These are phyloP conservation scores for Cochlearius cochlearius DNA, from an alignment of 2,113 vertebrate genomes.

Conservation along the genomic window DNA sequence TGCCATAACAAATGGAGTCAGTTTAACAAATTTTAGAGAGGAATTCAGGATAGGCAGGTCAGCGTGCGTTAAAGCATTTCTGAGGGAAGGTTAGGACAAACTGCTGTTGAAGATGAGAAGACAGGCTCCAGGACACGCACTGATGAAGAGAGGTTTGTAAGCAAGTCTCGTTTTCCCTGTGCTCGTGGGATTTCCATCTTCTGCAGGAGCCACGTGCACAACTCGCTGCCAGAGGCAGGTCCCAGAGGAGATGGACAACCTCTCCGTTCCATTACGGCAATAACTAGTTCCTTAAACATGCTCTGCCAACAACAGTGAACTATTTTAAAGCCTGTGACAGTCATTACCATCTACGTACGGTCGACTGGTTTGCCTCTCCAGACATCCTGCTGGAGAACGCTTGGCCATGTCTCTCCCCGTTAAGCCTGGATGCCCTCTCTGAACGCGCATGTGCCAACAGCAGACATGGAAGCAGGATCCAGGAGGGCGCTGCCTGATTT, in stretches of 20 bases:
- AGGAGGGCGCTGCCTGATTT: background rate
- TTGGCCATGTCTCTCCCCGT: background rate
- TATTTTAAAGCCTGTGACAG: background rate
- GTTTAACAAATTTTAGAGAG: background rate
- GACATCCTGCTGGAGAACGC: background rate
- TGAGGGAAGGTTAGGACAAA: background rate
- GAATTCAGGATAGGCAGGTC: background rate
- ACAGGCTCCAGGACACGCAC: background rate
- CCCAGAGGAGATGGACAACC: background rate
- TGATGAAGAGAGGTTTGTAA: background rate
- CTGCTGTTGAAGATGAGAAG: background rate
- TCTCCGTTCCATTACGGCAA: rapidly evolving
- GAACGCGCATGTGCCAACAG: background rate
- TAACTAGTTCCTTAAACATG: background rate
- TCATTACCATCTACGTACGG: background rate
- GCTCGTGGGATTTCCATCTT: background rate
- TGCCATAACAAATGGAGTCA: background rate
- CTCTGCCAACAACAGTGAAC: background rate
- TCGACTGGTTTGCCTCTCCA: background rate
- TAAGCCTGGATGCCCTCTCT: background rate
- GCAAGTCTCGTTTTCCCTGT: background rate
- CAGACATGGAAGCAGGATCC: rapidly evolving
- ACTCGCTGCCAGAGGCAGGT: background rate
- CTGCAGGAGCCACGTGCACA: background rate
- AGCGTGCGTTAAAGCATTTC: background rate